Evolutionary conservation across 2,888 invertebrate species (phyloP).

Genomic region (Platycheirus rosarum): DNA sequence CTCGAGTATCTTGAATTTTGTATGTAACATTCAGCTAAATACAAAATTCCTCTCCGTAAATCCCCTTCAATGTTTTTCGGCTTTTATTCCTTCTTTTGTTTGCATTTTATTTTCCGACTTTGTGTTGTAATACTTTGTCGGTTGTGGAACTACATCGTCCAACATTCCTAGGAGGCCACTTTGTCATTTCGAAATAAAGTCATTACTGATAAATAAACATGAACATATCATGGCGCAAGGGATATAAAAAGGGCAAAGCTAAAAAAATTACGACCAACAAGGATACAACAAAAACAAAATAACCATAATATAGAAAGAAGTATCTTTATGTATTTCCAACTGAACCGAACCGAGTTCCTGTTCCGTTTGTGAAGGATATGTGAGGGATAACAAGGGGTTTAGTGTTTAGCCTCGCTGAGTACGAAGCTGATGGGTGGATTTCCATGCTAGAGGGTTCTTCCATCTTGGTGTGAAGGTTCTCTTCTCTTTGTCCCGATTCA

Average conservation of each 20-base stretch:
- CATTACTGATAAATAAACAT: constrained; percentile 73
- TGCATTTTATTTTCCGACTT: constrained; percentile 4
- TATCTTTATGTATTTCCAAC: constrained; percentile 38
- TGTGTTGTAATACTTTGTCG: constrained; percentile 4
- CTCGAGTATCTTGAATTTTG: no score
- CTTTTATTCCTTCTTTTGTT: constrained; percentile 4
- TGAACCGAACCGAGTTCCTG: constrained; percentile 6
- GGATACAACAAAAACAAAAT: no score
- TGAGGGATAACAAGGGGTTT: not conserved
- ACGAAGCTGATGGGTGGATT: constrained; percentile 1
- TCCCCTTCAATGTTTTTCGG: not conserved
- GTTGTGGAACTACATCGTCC: constrained; percentile 43
- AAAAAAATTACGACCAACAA: not conserved
- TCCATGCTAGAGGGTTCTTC: constrained; percentile 27
- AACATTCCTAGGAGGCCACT: constrained; percentile 56
- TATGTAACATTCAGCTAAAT: no score
- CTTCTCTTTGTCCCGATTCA: constrained; percentile 7
- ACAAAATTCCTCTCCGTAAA: no score
- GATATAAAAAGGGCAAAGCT: constrained; percentile 49
- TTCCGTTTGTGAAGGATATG: constrained; percentile 12
- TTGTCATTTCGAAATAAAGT: constrained; percentile 72
- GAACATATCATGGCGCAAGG: constrained; percentile 48
- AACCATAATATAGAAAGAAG: no score
- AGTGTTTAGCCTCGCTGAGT: not conserved
- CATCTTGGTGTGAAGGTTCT: constrained; percentile 12